phyloP scores from a whole-genome alignment of 2,888 invertebrate genomes.

The Sphecodes monilicornis region DNA sequence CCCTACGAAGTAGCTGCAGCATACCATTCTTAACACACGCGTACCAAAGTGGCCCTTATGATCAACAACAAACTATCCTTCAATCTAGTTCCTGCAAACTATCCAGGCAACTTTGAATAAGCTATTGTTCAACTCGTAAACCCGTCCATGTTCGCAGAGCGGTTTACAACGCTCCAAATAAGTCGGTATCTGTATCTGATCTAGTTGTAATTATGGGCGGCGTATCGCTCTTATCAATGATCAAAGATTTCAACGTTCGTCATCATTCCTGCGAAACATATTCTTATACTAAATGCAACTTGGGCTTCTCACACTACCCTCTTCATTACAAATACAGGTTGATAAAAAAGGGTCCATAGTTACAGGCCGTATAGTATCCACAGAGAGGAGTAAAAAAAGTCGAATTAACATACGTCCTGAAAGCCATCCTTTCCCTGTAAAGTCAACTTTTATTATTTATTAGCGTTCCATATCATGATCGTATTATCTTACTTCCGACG shows the following conservation, averaged over 20 bases:
- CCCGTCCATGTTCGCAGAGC: background rate
- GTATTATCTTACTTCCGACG: too few species aligned
- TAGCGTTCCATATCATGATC: too few species aligned
- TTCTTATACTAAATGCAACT: background rate
- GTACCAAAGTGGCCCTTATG: background rate
- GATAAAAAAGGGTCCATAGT: too few species aligned
- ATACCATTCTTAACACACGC: background rate
- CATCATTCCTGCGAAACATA: background rate
- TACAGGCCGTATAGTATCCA: too few species aligned
- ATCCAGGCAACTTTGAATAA: background rate
- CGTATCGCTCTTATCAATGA: background rate
- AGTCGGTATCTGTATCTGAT: background rate
- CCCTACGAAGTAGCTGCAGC: background rate
- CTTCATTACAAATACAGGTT: background rate
- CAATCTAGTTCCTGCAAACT: constrained; percentile 4
- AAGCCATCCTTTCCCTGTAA: too few species aligned
- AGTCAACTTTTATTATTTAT: too few species aligned
- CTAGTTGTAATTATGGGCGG: background rate
- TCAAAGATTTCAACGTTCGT: background rate
- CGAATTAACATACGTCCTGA: too few species aligned
- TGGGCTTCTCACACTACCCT: background rate
- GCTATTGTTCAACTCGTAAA: background rate
- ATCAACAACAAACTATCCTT: background rate
- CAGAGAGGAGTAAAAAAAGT: too few species aligned
- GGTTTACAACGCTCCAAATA: background rate